Conservation (phyloP, 2,888 invertebrate species). For the Epirrhoe tristata region DNA sequence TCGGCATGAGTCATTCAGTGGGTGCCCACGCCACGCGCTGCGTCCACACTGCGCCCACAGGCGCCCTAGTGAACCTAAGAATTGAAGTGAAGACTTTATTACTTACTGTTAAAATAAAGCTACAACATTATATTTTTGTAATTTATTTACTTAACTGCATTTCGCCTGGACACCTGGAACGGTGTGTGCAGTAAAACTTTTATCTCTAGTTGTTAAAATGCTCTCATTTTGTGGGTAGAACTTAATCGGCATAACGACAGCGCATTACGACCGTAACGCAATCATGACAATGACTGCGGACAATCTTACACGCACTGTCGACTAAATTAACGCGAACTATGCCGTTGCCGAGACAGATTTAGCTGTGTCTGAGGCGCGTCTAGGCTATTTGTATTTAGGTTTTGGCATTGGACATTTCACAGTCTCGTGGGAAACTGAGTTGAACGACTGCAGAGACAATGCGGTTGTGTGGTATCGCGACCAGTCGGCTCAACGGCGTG, state of each 20-base stretch:
- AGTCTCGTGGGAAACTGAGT: slow-evolving; percentile 84
- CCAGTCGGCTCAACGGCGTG: slow-evolving; percentile 66
- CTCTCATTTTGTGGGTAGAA: slow-evolving; percentile 41
- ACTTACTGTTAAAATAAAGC: not conserved
- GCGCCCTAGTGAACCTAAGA: slow-evolving; percentile 33
- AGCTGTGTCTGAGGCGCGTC: slow-evolving; percentile 82
- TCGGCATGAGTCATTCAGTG: slow-evolving; percentile 81
- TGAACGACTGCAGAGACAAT: slow-evolving; percentile 84
- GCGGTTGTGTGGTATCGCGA: slow-evolving; percentile 73
- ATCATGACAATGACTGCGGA: slow-evolving; percentile 56
- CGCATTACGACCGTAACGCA: slow-evolving; percentile 52
- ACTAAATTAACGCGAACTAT: slow-evolving; percentile 61
- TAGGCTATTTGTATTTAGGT: slow-evolving; percentile 82
- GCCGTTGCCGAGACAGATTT: slow-evolving; percentile 76
- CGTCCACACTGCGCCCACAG: slow-evolving; percentile 51
- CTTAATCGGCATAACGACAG: slow-evolving; percentile 49
- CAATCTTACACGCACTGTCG: slow-evolving; percentile 57
- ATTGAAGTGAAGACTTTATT: not conserved
- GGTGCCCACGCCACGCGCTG: slow-evolving; percentile 68
- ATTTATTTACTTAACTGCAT: no score
- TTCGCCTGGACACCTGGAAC: not conserved
- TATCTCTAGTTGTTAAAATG: slow-evolving; percentile 6
- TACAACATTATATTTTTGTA: not conserved
- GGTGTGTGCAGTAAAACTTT: not conserved
- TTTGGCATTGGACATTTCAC: slow-evolving; percentile 81